Percentiles rank a stretch among this genome's conserved stretches.
Conservation (phyloP, 2,797 vertebrate genomes). For the Cichlasoma orientale region DNA sequence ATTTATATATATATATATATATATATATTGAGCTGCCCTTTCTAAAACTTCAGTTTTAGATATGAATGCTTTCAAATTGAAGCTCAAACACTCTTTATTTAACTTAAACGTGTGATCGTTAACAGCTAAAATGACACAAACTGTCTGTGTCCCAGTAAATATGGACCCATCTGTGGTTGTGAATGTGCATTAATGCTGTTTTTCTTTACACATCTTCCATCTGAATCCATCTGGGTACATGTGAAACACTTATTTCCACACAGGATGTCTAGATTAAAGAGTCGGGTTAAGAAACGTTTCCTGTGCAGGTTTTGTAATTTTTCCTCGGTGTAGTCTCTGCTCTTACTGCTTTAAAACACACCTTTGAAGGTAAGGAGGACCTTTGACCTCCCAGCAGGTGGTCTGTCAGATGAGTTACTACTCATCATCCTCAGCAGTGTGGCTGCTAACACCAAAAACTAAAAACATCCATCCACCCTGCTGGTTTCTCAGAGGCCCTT, state of each 20-base stretch:
- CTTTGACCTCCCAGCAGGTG: slow-evolving; percentile 28
- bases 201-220: background rate
- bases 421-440: background rate
- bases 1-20: no score
- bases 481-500: background rate
- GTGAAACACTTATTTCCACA: background rate
- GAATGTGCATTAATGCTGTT: background rate
- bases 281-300: slow-evolving; percentile 10
- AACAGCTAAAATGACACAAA: background rate
- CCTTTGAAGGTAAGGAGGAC: slow-evolving; percentile 14
- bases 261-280: background rate
- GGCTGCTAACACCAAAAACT: background rate
- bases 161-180: background rate
- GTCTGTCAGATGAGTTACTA: slow-evolving; percentile 5
- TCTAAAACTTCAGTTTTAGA: background rate
- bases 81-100: background rate
- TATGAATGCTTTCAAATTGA: background rate
- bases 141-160: background rate
- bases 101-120: background rate
- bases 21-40: background rate
- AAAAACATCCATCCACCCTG: background rate
- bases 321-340: background rate
- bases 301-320: background rate
- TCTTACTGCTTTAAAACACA: slow-evolving; percentile 33
- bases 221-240: slow-evolving; percentile 12